Evolutionary conservation across 2,113 vertebrate species (phyloP).

Genomic region (Uria lomvia): DNA sequence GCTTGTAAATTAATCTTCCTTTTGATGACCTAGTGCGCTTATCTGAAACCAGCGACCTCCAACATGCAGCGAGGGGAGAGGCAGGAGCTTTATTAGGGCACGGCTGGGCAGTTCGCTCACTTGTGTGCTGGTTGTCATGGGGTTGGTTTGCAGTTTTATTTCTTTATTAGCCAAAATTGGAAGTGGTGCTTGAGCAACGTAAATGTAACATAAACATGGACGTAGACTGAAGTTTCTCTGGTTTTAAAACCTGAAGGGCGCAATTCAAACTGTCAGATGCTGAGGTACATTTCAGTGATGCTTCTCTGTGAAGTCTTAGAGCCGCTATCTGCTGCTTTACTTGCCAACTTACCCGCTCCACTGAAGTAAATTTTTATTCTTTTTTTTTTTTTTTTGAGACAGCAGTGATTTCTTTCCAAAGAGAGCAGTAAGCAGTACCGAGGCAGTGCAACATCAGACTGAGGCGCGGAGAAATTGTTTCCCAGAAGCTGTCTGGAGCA

Average conservation of each 20-base stretch:
- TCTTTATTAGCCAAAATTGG: not conserved
- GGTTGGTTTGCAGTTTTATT: not conserved
- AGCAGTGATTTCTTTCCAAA: not conserved
- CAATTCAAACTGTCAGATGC: not conserved
- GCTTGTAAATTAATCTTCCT: not conserved
- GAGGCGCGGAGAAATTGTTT: not conserved
- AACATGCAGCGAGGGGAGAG: not conserved
- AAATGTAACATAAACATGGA: not conserved
- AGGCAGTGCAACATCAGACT: not conserved
- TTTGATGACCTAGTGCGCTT: not conserved
- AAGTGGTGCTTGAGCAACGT: not conserved
- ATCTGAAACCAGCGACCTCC: not conserved
- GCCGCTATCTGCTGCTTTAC: not conserved
- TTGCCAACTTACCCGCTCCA: not conserved
- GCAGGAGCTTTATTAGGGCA: not conserved
- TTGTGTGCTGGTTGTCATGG: not conserved
- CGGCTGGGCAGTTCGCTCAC: not conserved
- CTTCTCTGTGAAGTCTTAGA: not conserved
- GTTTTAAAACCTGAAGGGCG: not conserved
- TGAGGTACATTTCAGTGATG: not conserved
- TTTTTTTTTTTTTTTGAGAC: not conserved
- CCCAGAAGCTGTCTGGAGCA: not conserved
- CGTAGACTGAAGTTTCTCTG: not conserved
- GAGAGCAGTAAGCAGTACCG: not conserved
- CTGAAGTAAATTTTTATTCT: not conserved